Evolutionary conservation across 2,888 invertebrate genomes (phyloP), one percentile per base, ranked within the genome.

Genomic region (Xylota sylvarum): DNA sequence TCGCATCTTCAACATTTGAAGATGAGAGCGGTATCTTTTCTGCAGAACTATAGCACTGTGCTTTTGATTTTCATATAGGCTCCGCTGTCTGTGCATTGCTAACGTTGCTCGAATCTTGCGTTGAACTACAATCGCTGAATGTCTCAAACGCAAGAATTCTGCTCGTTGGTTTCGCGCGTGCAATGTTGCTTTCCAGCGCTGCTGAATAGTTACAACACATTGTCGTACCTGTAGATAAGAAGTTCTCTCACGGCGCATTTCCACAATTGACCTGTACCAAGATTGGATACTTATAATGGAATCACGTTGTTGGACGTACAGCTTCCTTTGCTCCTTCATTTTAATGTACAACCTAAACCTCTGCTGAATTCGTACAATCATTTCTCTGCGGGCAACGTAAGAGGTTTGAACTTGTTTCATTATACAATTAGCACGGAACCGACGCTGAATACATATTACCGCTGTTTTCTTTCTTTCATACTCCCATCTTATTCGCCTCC

Each of bases 91-190:
- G 9, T 89, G 88, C 92, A 91, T 92, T 9, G 74, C 55, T 32
- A 88, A 80, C 1, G 89, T 91, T 12, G 91, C 92, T 12, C 93
- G 93, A 88, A 93, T 93, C 37, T 89, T 89, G 23, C 90, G 90
- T 88, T 94, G 94, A 82, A 94, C 81, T 27, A 79, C 27, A 2
- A 90, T 85, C 2, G 92, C 89, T 14, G 91, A 91, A 58, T 88
- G 73, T 27, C 87, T 89, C n/a, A 85, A 79, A 40, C 27, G 72
- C 48, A 93, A 91, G 30, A 86, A 88, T 55, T 84, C 9, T 0
- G 50, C 23, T 14, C 88, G 82, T 14, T 89, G 78, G 12, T 70
- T 48, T n/a, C 89, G 90, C 2, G 90, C 90, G 80, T 91, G 86
- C 87, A 93, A n/a, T 0, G 89, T 90, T 6, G 91, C 91, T 7